Conservation (phyloP, 2,797 vertebrate genomes). For the Mormyrops boulengeri region DNA sequence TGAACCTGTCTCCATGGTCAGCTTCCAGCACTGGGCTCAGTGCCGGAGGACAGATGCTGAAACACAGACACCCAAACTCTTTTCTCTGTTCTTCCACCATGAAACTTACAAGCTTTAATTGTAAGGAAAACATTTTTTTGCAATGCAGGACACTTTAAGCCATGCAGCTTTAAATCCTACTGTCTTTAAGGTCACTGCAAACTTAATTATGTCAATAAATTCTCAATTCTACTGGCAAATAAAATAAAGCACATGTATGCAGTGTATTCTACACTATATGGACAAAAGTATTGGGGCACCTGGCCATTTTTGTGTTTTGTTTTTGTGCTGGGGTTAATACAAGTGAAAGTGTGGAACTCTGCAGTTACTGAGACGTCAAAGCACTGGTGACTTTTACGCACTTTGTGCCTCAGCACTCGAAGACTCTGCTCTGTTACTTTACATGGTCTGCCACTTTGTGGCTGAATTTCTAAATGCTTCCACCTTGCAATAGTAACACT, state of each 20-base stretch:
- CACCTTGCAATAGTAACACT: background rate
- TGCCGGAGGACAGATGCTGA: background rate
- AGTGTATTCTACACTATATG: background rate
- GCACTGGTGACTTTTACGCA: background rate
- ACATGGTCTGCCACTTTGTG: background rate
- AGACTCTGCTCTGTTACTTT: background rate
- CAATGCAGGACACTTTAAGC: background rate
- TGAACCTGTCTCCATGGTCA: background rate
- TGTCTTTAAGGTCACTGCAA: background rate
- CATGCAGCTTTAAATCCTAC: background rate
- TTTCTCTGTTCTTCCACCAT: background rate
- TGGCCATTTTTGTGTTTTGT: background rate
- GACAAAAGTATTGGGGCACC: background rate
- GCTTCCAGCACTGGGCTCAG: background rate
- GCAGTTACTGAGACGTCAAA: background rate
- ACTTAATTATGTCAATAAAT: background rate
- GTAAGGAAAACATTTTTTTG: background rate
- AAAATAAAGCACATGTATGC: background rate
- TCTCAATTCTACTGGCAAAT: background rate
- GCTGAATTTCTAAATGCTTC: background rate
- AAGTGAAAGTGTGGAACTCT: background rate
- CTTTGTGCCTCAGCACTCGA: background rate
- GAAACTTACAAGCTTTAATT: background rate
- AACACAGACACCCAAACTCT: background rate
- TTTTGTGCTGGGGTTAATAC: background rate